Evolutionary conservation across 2,113 vertebrate genomes (phyloP).

Genomic region (Dascyllus trimaculatus): DNA sequence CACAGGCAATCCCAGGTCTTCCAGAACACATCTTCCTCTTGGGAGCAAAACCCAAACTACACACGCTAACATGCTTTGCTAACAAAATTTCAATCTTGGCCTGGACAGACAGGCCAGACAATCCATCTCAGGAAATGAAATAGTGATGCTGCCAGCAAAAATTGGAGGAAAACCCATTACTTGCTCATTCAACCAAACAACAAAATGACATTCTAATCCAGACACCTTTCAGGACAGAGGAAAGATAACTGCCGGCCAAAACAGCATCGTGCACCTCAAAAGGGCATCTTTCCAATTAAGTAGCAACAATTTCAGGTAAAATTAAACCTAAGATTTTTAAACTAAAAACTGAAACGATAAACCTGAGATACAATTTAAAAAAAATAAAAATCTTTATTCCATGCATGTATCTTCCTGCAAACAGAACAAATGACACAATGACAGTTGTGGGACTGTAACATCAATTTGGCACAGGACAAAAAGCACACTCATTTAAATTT

Average conservation of each 20-base stretch:
- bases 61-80: constrained; percentile 19
- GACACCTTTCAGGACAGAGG: constrained; percentile 53
- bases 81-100: constrained; percentile 63
- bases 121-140: constrained; percentile 67
- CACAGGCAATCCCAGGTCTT: constrained; percentile 58
- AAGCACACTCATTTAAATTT: background rate
- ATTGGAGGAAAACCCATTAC: constrained; percentile 66
- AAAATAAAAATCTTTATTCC: too few species aligned
- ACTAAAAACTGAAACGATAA: too few species aligned
- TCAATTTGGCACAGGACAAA: constrained; percentile 1
- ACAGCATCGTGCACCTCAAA: constrained; percentile 10
- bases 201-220: constrained; percentile 70
- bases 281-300: background rate
- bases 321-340: background rate
- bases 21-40: constrained; percentile 30
- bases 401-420: background rate
- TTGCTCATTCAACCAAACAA: constrained; percentile 68
- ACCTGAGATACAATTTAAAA: too few species aligned
- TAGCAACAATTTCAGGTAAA: background rate
- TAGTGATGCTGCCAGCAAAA: constrained; percentile 55
- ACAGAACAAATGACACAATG: background rate
- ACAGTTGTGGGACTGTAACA: background rate
- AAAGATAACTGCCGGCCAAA: constrained; percentile 36
- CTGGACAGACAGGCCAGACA: constrained; percentile 63
- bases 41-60: constrained; percentile 41